Conservation (phyloP, 2,888 invertebrate genomes). For the Metalampra italica region DNA sequence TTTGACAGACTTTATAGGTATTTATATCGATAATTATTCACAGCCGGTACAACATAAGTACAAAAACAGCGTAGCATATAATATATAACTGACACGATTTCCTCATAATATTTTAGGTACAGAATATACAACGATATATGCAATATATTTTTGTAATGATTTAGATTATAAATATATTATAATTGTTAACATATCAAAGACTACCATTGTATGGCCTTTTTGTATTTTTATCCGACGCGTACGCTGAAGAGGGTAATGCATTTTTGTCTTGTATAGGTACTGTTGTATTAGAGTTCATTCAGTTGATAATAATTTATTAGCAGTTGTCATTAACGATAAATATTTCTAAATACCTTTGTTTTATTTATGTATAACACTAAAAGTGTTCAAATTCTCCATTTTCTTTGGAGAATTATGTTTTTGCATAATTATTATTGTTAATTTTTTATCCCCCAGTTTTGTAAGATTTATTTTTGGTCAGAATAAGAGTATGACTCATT, state of each 20-base stretch:
- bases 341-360: conserved; percentile 34
- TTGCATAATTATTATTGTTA: conserved; percentile 52
- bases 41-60: conserved; percentile 50
- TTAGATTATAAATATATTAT: conserved; percentile 42
- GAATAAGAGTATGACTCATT: conserved; percentile 67
- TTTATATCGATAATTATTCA: too few relatives aligned
- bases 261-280: too few relatives aligned
- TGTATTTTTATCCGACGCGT: conserved; percentile 10
- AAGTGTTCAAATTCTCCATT: conserved; percentile 59
- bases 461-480: conserved; percentile 40
- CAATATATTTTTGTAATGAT: conserved; percentile 66
- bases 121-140: conserved; percentile 35
- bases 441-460: conserved; percentile 48
- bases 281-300: background rate
- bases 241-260: too few relatives aligned
- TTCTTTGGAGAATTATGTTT: conserved; percentile 41
- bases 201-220: conserved; percentile 29
- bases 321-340: conserved; percentile 57
- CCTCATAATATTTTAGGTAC: conserved; percentile 7
- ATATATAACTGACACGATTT: conserved; percentile 15
- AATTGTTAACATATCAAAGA: conserved; percentile 62
- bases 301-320: conserved; percentile 30
- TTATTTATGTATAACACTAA: conserved; percentile 42
- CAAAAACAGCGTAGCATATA: conserved; percentile 36
- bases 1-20: too few relatives aligned